These are phyloP conservation scores for Poecile atricapillus DNA, from an alignment of 2,113 vertebrate genomes.

Conservation along the genomic window DNA sequence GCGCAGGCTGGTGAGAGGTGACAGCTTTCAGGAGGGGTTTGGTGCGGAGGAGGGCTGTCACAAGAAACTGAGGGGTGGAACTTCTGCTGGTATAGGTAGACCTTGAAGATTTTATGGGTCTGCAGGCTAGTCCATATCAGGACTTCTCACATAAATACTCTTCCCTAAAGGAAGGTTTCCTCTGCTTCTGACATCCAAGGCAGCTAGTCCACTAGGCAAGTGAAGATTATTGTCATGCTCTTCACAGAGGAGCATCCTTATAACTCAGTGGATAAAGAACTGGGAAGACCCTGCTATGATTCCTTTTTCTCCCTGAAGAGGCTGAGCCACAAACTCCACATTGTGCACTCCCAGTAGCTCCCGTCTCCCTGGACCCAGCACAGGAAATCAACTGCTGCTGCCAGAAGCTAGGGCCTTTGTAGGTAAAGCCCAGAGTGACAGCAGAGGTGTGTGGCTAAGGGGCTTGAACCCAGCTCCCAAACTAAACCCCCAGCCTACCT, in stretches of 20 bases:
- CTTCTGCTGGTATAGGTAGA: not conserved
- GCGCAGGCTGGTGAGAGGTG: not conserved
- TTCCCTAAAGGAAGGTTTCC: not conserved
- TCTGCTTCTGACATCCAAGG: not conserved
- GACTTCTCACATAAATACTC: not conserved
- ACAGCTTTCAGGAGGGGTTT: not conserved
- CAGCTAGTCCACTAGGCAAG: not conserved
- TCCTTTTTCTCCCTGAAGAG: not conserved
- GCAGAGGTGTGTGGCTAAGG: not conserved
- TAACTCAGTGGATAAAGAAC: not conserved
- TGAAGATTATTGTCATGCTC: not conserved
- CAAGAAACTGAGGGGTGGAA: not conserved
- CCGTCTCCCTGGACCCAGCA: not conserved
- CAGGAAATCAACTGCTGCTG: not conserved
- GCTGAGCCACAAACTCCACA: not conserved
- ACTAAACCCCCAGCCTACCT: not conserved
- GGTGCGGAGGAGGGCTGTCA: not conserved
- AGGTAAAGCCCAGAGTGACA: not conserved
- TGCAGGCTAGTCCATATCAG: not conserved
- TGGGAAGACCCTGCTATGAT: not conserved
- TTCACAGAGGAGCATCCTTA: not conserved
- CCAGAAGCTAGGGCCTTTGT: not conserved
- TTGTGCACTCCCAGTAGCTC: not conserved
- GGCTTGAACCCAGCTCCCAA: not conserved
- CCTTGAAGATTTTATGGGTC: not conserved